Evolutionary conservation across 2,113 vertebrate genomes (phyloP), one percentile per base, ranked within the genome.

Genomic region (Setophaga kirtlandii): DNA sequence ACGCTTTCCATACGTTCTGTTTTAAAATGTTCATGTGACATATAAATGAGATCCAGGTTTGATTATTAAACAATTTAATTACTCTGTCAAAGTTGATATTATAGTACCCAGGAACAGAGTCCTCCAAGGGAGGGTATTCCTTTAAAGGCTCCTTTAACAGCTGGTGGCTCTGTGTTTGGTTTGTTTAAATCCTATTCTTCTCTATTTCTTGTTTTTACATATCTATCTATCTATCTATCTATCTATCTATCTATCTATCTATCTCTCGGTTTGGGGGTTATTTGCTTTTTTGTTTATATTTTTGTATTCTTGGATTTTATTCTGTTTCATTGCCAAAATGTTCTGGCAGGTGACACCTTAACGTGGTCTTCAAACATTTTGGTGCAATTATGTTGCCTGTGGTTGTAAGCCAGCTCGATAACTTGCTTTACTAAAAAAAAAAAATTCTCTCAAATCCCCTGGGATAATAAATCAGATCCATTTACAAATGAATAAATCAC

Each of bases 381-480:
- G 77, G 83, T 90, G 81, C 90, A 93, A 67, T 90, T 91, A 76
- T 20, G 9, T 78, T 95, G 86, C 82, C 64, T 96, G 74, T 78
- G 52, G 8, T 95, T 93, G 41, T 83, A 87, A 94, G 74, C 83
- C 28, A 37, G 55, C 84, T 59, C 5, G 0, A 81, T 91, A 68
- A 64, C 83, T 94, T 95, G 84, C 91, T 87, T 96, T 81, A 44
- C 64, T 96, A 50, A 96, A 96, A 96, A 89, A 96, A 96, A 86
- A 96, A 96, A 86, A 56, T 81, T 31, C 64, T 91, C 97, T 95
- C 86, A 88, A 67, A 81, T 97, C 94, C 90, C 91, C 73, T 79
- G 87, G 83, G 96, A 97, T 98, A 98, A 98, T 93, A 97, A 97
- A 97, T 96, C 97, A 94, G 87, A 97, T 94, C 80, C 91, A 92